Evolutionary conservation across 1,140 invertebrate genomes (phyloP), one percentile per base, ranked within the genome.

Genomic region (Cherax quadricarinatus): DNA sequence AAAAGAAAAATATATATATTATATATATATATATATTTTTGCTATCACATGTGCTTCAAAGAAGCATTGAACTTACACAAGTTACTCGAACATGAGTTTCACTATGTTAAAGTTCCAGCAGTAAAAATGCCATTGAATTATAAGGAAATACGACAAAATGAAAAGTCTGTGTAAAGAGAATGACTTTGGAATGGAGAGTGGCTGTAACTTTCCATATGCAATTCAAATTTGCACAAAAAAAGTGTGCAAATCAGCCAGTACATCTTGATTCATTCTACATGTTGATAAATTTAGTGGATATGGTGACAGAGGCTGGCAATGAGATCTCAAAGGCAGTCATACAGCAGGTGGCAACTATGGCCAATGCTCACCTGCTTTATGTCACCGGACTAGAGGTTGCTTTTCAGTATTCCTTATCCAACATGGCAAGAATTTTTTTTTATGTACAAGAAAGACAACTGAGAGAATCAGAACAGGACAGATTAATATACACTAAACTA

Each of bases 401-500:
- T 3, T 75, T 75, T 75, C 70, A 75, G 24, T 21, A 30, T 75
- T 75, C 70, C 70, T 75, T 75, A 75, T 75, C 70, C n/a, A 75
- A 75, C 70, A 30, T 75, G 70, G 70, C 70, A 75, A 75, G 70
- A 75, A 75, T n/a, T 41, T 30, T 30, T 75, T 75, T 30, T 75
- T 75, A 75, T 75, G 24, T 75, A 75, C 70, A 75, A 75, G 70
- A 75, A 24, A 75, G 70, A 75, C 24, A 75, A 30, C n/a, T 9
- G 53, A 75, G 70, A 75, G 70, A 75, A 75, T 75, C 70, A 75
- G 70, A 75, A 75, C 4, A 75, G 70, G 70, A n/a, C 24, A 75
- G n/a, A 75, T 70, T 70, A 70, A 30, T 30, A 75, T 75, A 75
- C n/a, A 75, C 70, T 75, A 75, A 75, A 75, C 70, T 75, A 75